Evolutionary conservation across 2,888 invertebrate species (phyloP).

Genomic region (Cantharis rufa): DNA sequence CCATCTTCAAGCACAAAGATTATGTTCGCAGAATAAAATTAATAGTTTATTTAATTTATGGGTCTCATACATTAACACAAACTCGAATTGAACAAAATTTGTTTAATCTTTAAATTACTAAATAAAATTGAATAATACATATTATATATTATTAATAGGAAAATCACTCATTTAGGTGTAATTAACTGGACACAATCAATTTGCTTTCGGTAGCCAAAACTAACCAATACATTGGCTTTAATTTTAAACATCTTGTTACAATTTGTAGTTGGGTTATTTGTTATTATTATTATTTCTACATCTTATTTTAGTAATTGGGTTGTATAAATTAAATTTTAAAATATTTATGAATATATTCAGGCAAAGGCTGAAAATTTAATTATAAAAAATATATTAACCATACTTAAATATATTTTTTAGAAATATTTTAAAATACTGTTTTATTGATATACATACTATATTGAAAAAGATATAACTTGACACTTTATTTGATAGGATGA

Average conservation of each 20-base stretch:
- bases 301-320: too few relatives aligned
- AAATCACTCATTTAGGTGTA: background rate
- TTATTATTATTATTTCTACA: too few relatives aligned
- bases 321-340: too few relatives aligned
- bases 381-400: too few relatives aligned
- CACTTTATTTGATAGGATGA: too few relatives aligned
- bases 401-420: too few relatives aligned
- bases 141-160: background rate
- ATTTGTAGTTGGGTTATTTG: background rate
- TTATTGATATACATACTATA: too few relatives aligned
- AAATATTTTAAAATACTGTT: too few relatives aligned
- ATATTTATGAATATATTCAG: too few relatives aligned
- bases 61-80: background rate
- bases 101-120: background rate
- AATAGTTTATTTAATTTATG: background rate
- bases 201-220: background rate
- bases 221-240: background rate
- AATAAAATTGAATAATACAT: background rate
- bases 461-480: too few relatives aligned
- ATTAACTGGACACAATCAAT: background rate
- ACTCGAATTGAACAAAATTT: background rate
- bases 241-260: background rate
- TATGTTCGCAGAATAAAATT: background rate
- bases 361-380: too few relatives aligned
- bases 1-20: background rate